Evolutionary conservation across 2,888 invertebrate species (phyloP).

Genomic region (Oxyteleia sp.): DNA sequence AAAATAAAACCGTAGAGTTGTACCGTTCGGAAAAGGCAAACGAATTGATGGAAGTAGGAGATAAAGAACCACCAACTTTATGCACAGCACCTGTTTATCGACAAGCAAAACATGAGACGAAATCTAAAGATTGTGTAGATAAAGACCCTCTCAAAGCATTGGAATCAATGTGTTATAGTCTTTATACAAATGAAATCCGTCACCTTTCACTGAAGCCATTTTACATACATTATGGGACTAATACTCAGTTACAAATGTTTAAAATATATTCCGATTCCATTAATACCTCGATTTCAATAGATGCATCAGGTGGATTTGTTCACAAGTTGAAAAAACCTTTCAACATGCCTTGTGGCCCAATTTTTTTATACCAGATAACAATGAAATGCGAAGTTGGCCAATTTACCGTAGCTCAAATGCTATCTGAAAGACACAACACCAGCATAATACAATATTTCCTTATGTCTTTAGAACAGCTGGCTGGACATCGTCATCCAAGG

Average conservation of each 20-base stretch:
- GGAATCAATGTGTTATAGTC: constrained; percentile 14
- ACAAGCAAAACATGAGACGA: constrained; percentile 44
- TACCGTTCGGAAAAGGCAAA: constrained; percentile 68
- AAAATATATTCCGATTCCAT: constrained; percentile 19
- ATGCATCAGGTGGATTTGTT: constrained; percentile 47
- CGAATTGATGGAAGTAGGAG: constrained; percentile 65
- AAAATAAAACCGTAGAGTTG: constrained; percentile 65
- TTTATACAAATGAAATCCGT: constrained; percentile 15
- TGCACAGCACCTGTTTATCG: constrained; percentile 33
- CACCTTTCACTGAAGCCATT: constrained; percentile 14
- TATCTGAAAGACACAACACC: constrained; percentile 27
- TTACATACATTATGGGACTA: constrained; percentile 45
- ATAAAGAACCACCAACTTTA: constrained; percentile 62
- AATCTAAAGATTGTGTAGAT: constrained; percentile 21
- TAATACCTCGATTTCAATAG: constrained; percentile 21
- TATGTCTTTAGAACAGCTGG: not conserved
- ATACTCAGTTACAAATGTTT: constrained; percentile 51
- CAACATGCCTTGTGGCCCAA: constrained; percentile 34
- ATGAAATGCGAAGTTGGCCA: constrained; percentile 39
- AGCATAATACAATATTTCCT: constrained; percentile 21
- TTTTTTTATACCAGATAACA: constrained; percentile 47
- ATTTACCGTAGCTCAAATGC: constrained; percentile 32
- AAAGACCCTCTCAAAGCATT: constrained; percentile 32
- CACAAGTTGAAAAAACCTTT: constrained; percentile 23
- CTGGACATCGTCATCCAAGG: constrained; percentile 53